phyloP scores from a whole-genome alignment of 2,888 invertebrate genomes.

The Diplazon laetatorius region DNA sequence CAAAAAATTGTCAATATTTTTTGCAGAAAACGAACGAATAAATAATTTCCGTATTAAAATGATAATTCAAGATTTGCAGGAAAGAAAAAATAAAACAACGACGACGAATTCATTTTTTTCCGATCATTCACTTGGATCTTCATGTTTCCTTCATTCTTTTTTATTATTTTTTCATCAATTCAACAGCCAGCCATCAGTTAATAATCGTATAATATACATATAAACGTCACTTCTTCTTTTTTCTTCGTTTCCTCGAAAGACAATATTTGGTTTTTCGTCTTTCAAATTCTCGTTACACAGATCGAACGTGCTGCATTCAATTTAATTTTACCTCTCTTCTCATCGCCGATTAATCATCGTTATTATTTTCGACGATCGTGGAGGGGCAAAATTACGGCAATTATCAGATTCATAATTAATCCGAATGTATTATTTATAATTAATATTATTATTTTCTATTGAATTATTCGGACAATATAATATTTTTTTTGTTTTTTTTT shows the following conservation, averaged over 20 bases:
- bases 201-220: slow-evolving; percentile 67
- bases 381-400: not conserved
- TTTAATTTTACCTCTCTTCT: slow-evolving; percentile 9
- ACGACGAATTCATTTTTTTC: not conserved
- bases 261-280: slow-evolving; percentile 42
- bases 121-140: slow-evolving; percentile 1
- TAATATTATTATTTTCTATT: slow-evolving; percentile 51
- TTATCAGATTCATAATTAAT: slow-evolving; percentile 28
- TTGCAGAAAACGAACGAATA: not conserved
- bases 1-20: too few species aligned
- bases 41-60: not conserved
- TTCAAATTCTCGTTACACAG: slow-evolving; percentile 27
- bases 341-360: not conserved
- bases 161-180: slow-evolving; percentile 54
- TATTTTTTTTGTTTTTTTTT: slow-evolving; percentile 69
- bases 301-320: slow-evolving; percentile 42
- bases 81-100: not conserved
- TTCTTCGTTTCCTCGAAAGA: slow-evolving; percentile 51
- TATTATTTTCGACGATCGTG: not conserved
- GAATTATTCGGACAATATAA: slow-evolving; percentile 54
- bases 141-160: not conserved
- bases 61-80: not conserved
- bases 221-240: slow-evolving; percentile 69
- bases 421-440: slow-evolving; percentile 26
- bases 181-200: slow-evolving; percentile 60